Evolutionary conservation across 1,140 invertebrate genomes (phyloP).

Genomic region (Conopomorpha cramerella): DNA sequence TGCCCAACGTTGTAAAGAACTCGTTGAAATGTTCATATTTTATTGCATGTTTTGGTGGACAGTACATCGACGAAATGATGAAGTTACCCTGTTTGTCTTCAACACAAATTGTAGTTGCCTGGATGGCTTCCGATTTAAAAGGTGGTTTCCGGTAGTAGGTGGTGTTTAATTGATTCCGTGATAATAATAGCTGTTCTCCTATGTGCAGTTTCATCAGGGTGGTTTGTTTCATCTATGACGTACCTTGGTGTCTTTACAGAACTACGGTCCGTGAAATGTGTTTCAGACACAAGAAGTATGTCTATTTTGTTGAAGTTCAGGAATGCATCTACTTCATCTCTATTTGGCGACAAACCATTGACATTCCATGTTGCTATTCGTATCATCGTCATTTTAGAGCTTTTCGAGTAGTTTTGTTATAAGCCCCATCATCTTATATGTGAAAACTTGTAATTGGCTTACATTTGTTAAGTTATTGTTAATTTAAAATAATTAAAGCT

Average conservation of each 20-base stretch:
- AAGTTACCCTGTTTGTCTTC: background rate
- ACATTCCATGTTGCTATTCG: constrained; percentile 5
- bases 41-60: constrained; percentile 12
- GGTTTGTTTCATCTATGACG: constrained; percentile 5
- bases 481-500: too few species aligned
- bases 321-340: background rate
- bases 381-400: background rate
- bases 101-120: constrained; percentile 2
- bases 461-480: too few species aligned
- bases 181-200: constrained; percentile 9
- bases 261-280: constrained; percentile 1
- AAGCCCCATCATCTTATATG: background rate
- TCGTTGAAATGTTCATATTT: constrained; percentile 9
- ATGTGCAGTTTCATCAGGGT: constrained; percentile 11
- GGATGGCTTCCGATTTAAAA: background rate
- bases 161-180: constrained; percentile 6
- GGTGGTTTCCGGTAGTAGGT: background rate
- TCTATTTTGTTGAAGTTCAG: background rate
- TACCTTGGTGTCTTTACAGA: background rate
- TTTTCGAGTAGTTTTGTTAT: background rate
- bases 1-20: constrained; percentile 13
- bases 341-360: constrained; percentile 1
- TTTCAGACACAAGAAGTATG: constrained; percentile 3
- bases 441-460: too few species aligned
- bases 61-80: constrained; percentile 12